Percentiles rank a stretch among this genome's conserved stretches.
These are phyloP conservation scores for Echeneis naucrates DNA, from an alignment of 2,797 vertebrate genomes.

Conservation along the genomic window DNA sequence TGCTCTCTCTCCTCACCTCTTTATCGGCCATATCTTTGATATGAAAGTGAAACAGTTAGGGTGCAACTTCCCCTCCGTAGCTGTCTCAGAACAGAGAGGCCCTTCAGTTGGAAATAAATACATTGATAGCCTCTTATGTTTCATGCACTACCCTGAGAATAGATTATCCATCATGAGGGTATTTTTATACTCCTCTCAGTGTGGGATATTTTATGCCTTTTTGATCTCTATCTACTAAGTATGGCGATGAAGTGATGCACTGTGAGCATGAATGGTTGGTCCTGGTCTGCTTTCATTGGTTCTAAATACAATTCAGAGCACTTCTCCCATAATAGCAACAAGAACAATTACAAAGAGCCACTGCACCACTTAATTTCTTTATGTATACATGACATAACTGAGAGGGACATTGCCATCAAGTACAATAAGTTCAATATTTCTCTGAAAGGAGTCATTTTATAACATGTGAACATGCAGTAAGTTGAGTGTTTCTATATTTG, in stretches of 20 bases:
- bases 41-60: constrained; percentile 41
- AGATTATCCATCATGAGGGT: constrained; percentile 27
- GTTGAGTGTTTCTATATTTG: constrained; percentile 17
- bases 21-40: constrained; percentile 28
- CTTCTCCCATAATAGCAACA: constrained; percentile 67
- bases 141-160: constrained; percentile 29
- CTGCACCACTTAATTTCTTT: constrained; percentile 62
- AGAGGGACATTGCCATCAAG: constrained; percentile 26
- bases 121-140: constrained; percentile 13
- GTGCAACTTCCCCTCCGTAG: constrained; percentile 51
- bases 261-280: constrained; percentile 35
- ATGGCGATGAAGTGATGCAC: constrained; percentile 29
- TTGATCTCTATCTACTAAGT: constrained; percentile 41
- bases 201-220: constrained; percentile 50
- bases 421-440: constrained; percentile 27
- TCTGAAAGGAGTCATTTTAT: constrained; percentile 31
- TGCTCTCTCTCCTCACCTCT: constrained; percentile 50
- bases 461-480: background rate
- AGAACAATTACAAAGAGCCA: constrained; percentile 69
- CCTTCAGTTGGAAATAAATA: constrained; percentile 11
- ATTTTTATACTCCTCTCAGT: constrained; percentile 53
- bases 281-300: constrained; percentile 63
- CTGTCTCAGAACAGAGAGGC: constrained; percentile 31
- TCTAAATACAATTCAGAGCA: constrained; percentile 72
- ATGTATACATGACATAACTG: constrained; percentile 66